Percentiles rank a stretch among this genome's conserved stretches.
Conservation (phyloP, 2,113 vertebrate genomes). For the Chauna torquata region DNA sequence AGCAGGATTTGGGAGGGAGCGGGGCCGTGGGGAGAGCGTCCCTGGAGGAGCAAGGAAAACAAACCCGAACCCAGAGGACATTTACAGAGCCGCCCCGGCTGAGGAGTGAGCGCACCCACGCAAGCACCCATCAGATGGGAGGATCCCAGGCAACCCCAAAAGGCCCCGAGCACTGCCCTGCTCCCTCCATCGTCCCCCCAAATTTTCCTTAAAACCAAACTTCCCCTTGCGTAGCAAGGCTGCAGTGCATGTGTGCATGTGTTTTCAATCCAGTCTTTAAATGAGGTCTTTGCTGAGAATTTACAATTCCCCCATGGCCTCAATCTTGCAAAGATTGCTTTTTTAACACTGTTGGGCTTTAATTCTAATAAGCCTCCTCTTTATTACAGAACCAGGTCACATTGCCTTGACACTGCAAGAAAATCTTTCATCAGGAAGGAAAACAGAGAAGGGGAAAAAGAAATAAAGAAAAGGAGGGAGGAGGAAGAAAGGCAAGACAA, state of each 20-base stretch:
- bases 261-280: slow-evolving; percentile 60
- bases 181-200: background rate
- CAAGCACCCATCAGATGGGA: background rate
- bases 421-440: slow-evolving; percentile 6
- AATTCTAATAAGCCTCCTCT: slow-evolving; percentile 75
- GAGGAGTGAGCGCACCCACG: background rate
- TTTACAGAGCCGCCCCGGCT: background rate
- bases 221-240: slow-evolving; percentile 21
- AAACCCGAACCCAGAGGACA: slow-evolving; percentile 19
- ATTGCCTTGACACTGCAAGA: slow-evolving; percentile 66
- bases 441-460: background rate
- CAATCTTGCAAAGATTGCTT: slow-evolving; percentile 77
- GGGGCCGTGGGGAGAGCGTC: background rate
- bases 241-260: background rate
- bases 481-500: background rate
- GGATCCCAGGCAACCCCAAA: background rate
- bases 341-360: slow-evolving; percentile 76
- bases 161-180: fast-evolving
- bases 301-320: slow-evolving; percentile 75
- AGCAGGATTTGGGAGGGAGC: background rate
- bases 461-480: background rate
- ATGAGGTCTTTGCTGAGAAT: slow-evolving; percentile 77
- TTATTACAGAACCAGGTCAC: slow-evolving; percentile 75
- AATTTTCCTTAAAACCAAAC: slow-evolving; percentile 11
- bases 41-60: slow-evolving; percentile 24